Evolutionary conservation across 2,888 invertebrate species (phyloP), one percentile per base, ranked within the genome.

Genomic region (Chaetogeoica ovagalla): DNA sequence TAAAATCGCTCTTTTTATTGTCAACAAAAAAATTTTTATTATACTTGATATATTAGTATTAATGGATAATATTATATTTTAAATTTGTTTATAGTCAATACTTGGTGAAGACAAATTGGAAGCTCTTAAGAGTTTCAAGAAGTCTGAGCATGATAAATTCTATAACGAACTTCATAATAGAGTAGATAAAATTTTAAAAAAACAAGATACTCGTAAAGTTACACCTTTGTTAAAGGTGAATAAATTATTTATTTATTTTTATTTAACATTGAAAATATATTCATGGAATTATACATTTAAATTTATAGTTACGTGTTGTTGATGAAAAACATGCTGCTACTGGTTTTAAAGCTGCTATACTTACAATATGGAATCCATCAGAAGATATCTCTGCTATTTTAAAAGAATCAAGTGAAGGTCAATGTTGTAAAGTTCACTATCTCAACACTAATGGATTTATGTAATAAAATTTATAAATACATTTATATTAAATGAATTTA

Each of bases 331-430:
- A 82, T 62, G 70, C 60, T 4, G 74, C 76, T 48, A 82, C 84
- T 3, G 82, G 85, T 7, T 84, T 84, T 39, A 79, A 71, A 43
- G 85, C 85, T 79, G 88, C 88, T 7, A 85, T 89, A 84, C 86
- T 93, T 83, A 91, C 91, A 11, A 87, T 94, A 82, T 94, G 94
- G 94, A 89, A 90, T 74, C 92, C 92, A 0, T 88, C 87, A 21
- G 91, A 91, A 39, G 89, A 89, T 3, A 86, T 91, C 21, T 83
- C 87, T 19, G 87, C 89, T 23, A 85, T 90, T 9, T 86, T 79
- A 23, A 63, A 71, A 1, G 39, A 62, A 71, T 55, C 93, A 0
- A 89, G 87, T 83, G 93, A 94, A 87, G 91, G 91, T 23, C 82
- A 82, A 71, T 73, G 60, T 57, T 82, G 92, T 79, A 89, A 89